phyloP scores from a whole-genome alignment of 2,797 vertebrate genomes.

The Enteromius unitaeniatus region DNA sequence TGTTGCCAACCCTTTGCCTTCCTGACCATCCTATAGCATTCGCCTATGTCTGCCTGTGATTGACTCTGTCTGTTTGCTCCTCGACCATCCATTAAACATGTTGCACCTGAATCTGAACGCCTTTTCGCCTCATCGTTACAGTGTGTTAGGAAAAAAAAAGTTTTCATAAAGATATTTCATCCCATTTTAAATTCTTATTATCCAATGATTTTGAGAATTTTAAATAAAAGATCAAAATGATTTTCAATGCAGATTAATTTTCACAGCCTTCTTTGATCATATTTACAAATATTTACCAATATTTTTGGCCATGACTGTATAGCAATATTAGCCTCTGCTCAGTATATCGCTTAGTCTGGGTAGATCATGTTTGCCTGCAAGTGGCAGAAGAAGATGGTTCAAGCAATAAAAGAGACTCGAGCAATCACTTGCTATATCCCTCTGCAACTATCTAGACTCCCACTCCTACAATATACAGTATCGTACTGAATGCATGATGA shows the following conservation, averaged over 20 bases:
- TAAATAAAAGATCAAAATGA: neutral
- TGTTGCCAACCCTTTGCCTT: too few relatives aligned
- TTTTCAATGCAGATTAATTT: neutral
- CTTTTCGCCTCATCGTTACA: too few relatives aligned
- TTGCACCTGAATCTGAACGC: too few relatives aligned
- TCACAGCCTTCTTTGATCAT: neutral
- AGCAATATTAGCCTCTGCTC: neutral
- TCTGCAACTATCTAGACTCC: constrained; percentile 11
- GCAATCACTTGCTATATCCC: neutral
- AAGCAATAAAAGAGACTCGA: constrained; percentile 18
- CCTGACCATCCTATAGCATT: too few relatives aligned
- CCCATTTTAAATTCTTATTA: too few relatives aligned
- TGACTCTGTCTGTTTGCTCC: too few relatives aligned
- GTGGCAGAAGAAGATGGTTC: constrained; percentile 7
- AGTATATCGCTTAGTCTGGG: neutral
- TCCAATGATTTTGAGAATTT: too few relatives aligned
- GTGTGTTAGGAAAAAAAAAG: too few relatives aligned
- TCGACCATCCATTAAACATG: too few relatives aligned
- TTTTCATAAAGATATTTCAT: too few relatives aligned
- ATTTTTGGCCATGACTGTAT: neutral
- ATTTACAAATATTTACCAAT: neutral
- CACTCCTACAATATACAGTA: constrained; percentile 23
- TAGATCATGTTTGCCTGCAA: neutral
- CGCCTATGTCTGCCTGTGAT: too few relatives aligned
- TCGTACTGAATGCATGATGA: constrained; percentile 47